Percentiles rank a stretch among this genome's conserved stretches.
These are phyloP conservation scores for Augochlora pura DNA, from an alignment of 1,140 invertebrate genomes.

Conservation along the genomic window DNA sequence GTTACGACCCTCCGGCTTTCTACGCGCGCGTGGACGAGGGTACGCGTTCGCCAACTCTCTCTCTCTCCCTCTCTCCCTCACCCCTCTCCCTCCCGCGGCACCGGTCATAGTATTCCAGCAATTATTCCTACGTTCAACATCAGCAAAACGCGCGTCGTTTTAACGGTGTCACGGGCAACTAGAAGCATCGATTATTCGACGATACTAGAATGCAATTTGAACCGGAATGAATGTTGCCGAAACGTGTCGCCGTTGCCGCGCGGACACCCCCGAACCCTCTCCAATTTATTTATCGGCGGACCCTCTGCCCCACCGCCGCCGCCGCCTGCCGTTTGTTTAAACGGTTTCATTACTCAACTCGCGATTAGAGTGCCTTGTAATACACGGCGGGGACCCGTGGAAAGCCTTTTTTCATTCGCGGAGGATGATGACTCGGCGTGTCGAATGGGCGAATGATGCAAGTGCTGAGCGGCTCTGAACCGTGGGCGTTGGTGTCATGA, in stretches of 20 bases:
- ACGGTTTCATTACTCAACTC: slow-evolving; percentile 4
- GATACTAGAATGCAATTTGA: slow-evolving; percentile 45
- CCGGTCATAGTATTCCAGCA: slow-evolving; percentile 15
- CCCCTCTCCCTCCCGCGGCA: too few relatives aligned
- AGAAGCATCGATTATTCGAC: slow-evolving; percentile 42
- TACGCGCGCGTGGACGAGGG: too few relatives aligned
- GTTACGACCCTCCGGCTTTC: background rate
- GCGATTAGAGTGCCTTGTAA: background rate
- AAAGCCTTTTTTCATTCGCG: too few relatives aligned
- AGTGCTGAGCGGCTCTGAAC: too few relatives aligned
- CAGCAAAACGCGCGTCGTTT: slow-evolving; percentile 31
- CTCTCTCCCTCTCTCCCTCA: background rate
- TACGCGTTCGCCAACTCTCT: too few relatives aligned
- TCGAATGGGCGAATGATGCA: too few relatives aligned
- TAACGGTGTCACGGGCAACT: slow-evolving; percentile 43
- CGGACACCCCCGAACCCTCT: too few relatives aligned
- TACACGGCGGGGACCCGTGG: too few relatives aligned
- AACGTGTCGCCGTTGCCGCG: slow-evolving; percentile 22
- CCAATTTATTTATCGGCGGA: slow-evolving; percentile 12
- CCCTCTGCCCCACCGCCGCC: too few relatives aligned
- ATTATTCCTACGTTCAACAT: slow-evolving; percentile 32
- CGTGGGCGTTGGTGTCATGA: too few relatives aligned
- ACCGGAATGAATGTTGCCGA: background rate
- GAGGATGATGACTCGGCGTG: too few relatives aligned
- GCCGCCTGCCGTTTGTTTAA: background rate